Percentiles rank a stretch among this genome's conserved stretches.
These are phyloP conservation scores for Metopia argyrocephala DNA, from an alignment of 2,888 invertebrate species.

Conservation along the genomic window DNA sequence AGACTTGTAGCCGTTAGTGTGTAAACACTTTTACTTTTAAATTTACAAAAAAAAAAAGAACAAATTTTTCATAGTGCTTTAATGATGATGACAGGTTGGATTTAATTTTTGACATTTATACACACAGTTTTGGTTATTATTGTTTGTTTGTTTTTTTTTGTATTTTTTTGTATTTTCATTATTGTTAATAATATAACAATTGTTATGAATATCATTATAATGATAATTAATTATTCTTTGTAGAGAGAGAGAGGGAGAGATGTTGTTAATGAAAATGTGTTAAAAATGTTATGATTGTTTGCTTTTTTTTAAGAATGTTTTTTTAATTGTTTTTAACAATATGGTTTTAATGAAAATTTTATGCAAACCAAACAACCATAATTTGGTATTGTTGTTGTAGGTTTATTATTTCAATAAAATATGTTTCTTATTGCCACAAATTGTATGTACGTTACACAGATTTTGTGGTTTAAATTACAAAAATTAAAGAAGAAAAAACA, in stretches of 20 bases:
- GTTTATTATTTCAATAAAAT: constrained; percentile 33
- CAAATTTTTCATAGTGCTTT: too few relatives aligned
- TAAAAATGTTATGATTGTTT: constrained; percentile 13
- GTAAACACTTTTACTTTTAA: neutral
- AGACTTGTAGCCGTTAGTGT: neutral
- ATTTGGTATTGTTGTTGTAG: neutral
- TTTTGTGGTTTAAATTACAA: constrained; percentile 41
- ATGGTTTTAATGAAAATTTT: constrained; percentile 13
- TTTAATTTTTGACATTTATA: neutral
- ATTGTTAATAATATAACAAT: constrained; percentile 17
- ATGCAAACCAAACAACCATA: constrained; percentile 10
- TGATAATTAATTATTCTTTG: constrained; percentile 36
- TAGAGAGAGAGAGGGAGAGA: neutral
- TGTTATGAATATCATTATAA: constrained; percentile 22
- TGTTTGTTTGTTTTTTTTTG: neutral
- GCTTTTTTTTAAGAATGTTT: constrained; percentile 20
- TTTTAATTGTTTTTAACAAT: neutral
- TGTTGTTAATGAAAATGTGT: constrained; percentile 22
- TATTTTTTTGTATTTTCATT: neutral
- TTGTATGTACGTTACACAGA: constrained; percentile 53
- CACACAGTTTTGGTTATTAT: neutral
- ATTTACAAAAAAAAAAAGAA: too few relatives aligned
- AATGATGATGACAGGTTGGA: neutral
- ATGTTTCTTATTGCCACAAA: constrained; percentile 32
- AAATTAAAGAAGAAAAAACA: neutral